Base-by-base conservation (phyloP, 2,888 invertebrate species). In the Protonemura montana region DNA sequence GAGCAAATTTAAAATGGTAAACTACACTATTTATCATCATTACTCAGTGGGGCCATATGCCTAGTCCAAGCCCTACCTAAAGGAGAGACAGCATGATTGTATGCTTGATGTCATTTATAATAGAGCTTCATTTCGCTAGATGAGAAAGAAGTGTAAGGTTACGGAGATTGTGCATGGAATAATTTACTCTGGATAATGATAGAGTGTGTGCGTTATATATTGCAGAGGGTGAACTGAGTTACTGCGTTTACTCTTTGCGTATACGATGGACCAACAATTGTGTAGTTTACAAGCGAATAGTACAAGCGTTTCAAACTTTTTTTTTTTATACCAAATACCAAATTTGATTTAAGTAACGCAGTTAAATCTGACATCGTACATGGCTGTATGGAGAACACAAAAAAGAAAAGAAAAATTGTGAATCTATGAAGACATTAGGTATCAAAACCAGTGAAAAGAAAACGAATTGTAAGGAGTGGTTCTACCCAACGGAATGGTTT, bases 171-270 rank as follows among this genome's bases (percentile, higher is more conserved):
- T 59, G 59, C 59, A 59, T 59, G 59, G 59, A 59, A 59, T 59
- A 59, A 59, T 59, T 59, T 59, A 59, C 59, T 59, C 59, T 59
- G 59, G 59, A 59, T 59, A 59, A 59, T 59, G 59, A 59, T 59
- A 59, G 59, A 59, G 59, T 59, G 59, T 59, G 59, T 59, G 59
- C 3, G 3, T 7, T 59, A 59, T 59, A 59, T 10, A 59, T 59
- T 2, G 59, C 1, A 21, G 21, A 59, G 59, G 59, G 59, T 16
- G 59, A 59, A 16, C 59, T 59, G 59, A 59, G 59, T 59, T 59
- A 59, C 59, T 59, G 59, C 59, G 1, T 59, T 1, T 59, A 10
- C 59, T 59, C 59, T 59, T 59, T 21, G 59, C 16, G 7, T 59
- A 10, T 2, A 59, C n/a, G 16, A 10, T 21, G 59, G 7, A 59